These are phyloP conservation scores for Oreochromis niloticus DNA, from an alignment of 2,113 vertebrate genomes.

Conservation along the genomic window DNA sequence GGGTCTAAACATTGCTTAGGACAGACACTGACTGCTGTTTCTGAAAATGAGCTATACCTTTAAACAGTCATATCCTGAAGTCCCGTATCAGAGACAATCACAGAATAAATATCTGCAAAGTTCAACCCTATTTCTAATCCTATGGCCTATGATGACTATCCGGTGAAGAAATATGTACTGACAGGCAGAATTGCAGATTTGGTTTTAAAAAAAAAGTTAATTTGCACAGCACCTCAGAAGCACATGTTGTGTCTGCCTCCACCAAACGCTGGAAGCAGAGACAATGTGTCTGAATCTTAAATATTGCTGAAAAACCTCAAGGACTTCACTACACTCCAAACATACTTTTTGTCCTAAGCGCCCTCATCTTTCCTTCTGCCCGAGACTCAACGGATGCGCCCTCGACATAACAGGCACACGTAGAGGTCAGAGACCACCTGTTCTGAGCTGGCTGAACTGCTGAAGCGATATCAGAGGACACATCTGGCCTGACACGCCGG, in stretches of 20 bases:
- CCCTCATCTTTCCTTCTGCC: background rate
- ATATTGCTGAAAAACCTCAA: background rate
- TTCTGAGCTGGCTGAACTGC: constrained; percentile 5
- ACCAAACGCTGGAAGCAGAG: background rate
- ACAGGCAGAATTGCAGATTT: background rate
- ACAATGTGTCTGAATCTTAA: background rate
- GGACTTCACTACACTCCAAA: background rate
- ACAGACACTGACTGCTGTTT: background rate
- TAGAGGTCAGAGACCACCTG: constrained; percentile 59
- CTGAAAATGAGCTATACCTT: background rate
- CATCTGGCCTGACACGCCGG: constrained; percentile 58
- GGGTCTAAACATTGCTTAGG: background rate
- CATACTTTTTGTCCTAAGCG: background rate
- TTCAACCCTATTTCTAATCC: background rate
- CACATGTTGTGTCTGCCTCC: background rate
- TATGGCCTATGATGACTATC: background rate
- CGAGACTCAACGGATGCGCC: background rate
- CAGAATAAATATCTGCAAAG: background rate
- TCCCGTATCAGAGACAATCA: background rate
- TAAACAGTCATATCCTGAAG: background rate
- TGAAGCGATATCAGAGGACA: constrained; percentile 56
- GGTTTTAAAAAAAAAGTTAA: background rate
- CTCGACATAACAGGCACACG: background rate
- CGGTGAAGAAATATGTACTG: background rate
- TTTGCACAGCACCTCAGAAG: background rate